Evolutionary conservation across 1,140 invertebrate genomes (phyloP).

Genomic region (Aphis craccivora): DNA sequence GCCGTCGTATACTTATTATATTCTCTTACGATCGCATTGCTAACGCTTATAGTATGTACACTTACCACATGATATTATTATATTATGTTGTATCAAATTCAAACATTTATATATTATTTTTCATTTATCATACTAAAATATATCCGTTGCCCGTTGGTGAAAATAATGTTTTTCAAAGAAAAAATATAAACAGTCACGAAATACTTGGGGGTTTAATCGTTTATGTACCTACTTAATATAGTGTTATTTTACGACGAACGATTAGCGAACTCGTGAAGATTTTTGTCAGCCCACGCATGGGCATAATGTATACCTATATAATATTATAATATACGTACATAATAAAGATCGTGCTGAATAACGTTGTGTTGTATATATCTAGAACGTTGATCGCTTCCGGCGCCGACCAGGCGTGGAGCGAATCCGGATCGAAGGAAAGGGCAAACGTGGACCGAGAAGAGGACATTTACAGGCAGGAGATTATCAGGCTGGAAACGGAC

Average conservation of each 20-base stretch:
- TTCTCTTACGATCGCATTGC: not conserved
- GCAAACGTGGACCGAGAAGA: conserved; percentile 76
- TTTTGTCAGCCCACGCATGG: not conserved
- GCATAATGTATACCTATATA: no score
- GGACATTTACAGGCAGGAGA: conserved; percentile 90
- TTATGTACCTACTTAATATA: not conserved
- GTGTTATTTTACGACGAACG: not conserved
- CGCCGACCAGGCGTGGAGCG: conserved; percentile 70
- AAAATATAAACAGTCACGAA: not conserved
- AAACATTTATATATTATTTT: not conserved
- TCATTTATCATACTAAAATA: not conserved
- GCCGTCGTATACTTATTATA: not conserved
- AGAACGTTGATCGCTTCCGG: conserved; percentile 68
- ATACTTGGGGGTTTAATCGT: not conserved
- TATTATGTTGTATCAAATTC: not conserved
- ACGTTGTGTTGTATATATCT: not conserved
- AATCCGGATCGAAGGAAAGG: conserved; percentile 71
- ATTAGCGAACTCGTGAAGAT: not conserved
- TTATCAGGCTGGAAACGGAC: conserved; percentile 89
- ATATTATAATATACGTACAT: not conserved
- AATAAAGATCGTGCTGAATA: not conserved
- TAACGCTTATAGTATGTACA: no score
- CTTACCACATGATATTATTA: not conserved
- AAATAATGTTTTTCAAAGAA: not conserved
- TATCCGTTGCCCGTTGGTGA: not conserved